Evolutionary conservation across 2,797 vertebrate genomes (phyloP), one percentile per base, ranked within the genome.

Genomic region (Artibeus lituratus): DNA sequence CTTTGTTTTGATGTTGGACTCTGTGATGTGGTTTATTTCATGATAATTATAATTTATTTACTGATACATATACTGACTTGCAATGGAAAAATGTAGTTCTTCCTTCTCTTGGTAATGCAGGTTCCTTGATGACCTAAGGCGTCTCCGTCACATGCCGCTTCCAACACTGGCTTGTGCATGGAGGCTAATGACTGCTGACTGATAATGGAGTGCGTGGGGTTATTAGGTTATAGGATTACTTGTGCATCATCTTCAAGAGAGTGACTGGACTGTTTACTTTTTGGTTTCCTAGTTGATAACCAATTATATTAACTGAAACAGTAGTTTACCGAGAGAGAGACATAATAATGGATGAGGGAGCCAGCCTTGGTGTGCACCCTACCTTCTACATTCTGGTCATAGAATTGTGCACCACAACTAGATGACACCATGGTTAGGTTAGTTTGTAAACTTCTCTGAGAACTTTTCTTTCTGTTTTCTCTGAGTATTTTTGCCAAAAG

Each of bases 201-300:
- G 67, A 39, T 47, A 90, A 73, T n/a, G 86, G 42, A n/a, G 47
- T 82, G n/a, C 24, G 15, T 70, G 51, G 42, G 44, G 70, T 86
- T 80, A 92, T 74, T 95, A 72, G 51, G 37, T 95, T 92, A 81
- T 11, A 90, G 14, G 42, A 77, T 82, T 86, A 81, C 91, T 51
- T 81, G 65, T 67, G 53, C 9, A 42, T 74, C 24, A 32, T 74
- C 24, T 94, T 96, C 47, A 65, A 86, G 86, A 89, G 49, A 84
- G 35, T 26, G 57, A 53, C 49, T 47, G 51, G 42, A 53, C 72
- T 80, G 47, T 70, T 95, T 74, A 59, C 67, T 22, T 80, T 78
- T 88, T 88, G 39, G 73, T 91, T 91, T 93, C 83, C 72, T 95
- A 59, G 49, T 53, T 85, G 57, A 62, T 81, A 91, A 85, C 24